These are phyloP conservation scores for Nestor notabilis DNA, from an alignment of 2,113 vertebrate species.

Conservation along the genomic window DNA sequence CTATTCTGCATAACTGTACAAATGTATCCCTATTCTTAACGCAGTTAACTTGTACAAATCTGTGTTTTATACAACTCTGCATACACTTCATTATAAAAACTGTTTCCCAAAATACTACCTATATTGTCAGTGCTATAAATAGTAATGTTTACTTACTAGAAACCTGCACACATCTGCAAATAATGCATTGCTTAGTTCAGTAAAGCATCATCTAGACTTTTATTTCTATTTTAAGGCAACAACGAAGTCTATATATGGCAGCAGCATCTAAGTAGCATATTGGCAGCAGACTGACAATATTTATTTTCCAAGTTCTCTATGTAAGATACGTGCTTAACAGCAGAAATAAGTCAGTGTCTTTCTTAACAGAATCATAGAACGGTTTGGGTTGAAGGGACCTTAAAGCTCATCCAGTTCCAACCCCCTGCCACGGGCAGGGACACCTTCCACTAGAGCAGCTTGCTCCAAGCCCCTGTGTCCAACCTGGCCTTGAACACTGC, in stretches of 20 bases:
- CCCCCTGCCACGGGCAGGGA: accelerated
- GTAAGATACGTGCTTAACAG: accelerated
- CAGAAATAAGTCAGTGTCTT: accelerated
- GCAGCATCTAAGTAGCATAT: accelerated
- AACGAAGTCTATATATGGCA: accelerated
- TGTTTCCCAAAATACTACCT: background rate
- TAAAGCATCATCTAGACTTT: background rate
- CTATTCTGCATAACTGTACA: accelerated
- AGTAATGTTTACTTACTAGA: background rate
- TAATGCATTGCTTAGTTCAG: background rate
- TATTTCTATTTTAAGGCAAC: background rate
- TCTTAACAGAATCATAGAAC: background rate
- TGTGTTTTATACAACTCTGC: background rate
- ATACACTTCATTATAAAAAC: background rate
- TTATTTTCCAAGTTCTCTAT: background rate
- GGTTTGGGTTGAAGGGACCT: background rate
- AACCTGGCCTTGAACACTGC: background rate
- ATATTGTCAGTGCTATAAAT: background rate
- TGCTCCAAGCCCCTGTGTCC: background rate
- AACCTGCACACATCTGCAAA: background rate
- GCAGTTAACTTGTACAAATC: background rate
- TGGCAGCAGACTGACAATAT: accelerated
- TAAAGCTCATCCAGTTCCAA: background rate
- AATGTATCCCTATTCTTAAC: background rate
- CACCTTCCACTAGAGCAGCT: background rate